Conservation (phyloP, 2,888 invertebrate species). For the Eulithis testata region DNA sequence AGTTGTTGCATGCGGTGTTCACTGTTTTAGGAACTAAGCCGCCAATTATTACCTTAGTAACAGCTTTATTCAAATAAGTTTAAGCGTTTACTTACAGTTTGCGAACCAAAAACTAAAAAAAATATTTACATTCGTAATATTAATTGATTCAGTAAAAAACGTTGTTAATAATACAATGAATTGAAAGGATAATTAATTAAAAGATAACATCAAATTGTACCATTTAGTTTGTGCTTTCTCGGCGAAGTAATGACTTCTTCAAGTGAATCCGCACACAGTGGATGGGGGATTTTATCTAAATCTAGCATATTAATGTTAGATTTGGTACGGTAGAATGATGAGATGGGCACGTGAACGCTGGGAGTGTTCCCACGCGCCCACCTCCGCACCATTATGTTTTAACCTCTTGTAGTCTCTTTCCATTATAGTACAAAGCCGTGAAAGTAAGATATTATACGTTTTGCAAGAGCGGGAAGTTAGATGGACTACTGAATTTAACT, state of each 20-base stretch:
- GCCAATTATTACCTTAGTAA: too few relatives aligned
- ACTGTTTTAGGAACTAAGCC: too few relatives aligned
- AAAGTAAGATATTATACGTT: constrained; percentile 73
- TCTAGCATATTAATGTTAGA: constrained; percentile 80
- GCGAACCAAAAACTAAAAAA: too few relatives aligned
- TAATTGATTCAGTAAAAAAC: too few relatives aligned
- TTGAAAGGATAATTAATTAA: background rate
- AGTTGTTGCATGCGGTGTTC: too few relatives aligned
- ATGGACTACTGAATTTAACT: constrained; percentile 50
- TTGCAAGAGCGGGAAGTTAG: constrained; percentile 66
- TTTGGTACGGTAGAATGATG: constrained; percentile 75
- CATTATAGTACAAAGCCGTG: constrained; percentile 76
- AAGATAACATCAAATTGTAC: constrained; percentile 26
- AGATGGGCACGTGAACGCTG: constrained; percentile 80
- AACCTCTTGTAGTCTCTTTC: constrained; percentile 81
- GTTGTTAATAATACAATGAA: background rate
- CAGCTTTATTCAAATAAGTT: too few relatives aligned
- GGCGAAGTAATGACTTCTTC: constrained; percentile 57
- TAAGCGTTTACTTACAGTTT: too few relatives aligned
- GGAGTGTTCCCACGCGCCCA: constrained; percentile 84
- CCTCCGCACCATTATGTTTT: constrained; percentile 83
- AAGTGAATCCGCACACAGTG: constrained; percentile 48
- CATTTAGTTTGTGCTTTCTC: constrained; percentile 44
- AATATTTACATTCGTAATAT: too few relatives aligned
- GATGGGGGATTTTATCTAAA: constrained; percentile 65